These are phyloP conservation scores for Agrenia bidenticulata DNA, from an alignment of 2,888 invertebrate species.

Conservation along the genomic window DNA sequence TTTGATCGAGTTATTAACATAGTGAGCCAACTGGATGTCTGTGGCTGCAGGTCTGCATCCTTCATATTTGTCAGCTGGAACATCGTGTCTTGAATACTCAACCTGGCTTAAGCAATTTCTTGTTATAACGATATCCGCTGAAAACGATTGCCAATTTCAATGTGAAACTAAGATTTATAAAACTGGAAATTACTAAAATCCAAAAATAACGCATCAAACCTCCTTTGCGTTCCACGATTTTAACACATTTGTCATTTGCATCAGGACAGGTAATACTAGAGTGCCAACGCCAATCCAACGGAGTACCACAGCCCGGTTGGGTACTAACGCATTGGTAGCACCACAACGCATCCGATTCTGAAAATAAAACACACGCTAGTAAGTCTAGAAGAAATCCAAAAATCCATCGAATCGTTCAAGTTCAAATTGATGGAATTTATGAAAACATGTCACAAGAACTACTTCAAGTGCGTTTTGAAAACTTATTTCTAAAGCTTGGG, in stretches of 20 bases:
- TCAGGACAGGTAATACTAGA: conserved; percentile 81
- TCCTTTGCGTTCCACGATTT: conserved; percentile 81
- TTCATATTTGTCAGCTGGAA: conserved; percentile 88
- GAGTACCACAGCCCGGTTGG: conserved; percentile 81
- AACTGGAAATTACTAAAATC: too few species aligned
- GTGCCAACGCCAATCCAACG: conserved; percentile 77
- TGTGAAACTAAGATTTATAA: conserved; percentile 2
- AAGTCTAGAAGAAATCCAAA: too few species aligned
- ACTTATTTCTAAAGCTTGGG: too few species aligned
- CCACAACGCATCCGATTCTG: conserved; percentile 59
- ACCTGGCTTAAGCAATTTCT: conserved; percentile 81
- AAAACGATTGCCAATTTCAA: conserved; percentile 52
- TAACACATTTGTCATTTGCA: conserved; percentile 82
- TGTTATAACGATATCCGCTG: conserved; percentile 77
- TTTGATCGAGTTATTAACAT: conserved; percentile 81
- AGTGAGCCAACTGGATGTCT: conserved; percentile 77
- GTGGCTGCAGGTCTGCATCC: conserved; percentile 79
- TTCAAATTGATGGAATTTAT: too few species aligned
- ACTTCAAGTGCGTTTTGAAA: too few species aligned
- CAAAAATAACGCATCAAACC: conserved; percentile 62
- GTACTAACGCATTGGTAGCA: conserved; percentile 88
- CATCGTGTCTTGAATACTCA: conserved; percentile 74
- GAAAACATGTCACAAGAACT: too few species aligned
- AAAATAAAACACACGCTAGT: too few species aligned
- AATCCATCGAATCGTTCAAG: too few species aligned